Base-by-base conservation (phyloP, 2,888 invertebrate species). In the Linyphia triangularis region DNA sequence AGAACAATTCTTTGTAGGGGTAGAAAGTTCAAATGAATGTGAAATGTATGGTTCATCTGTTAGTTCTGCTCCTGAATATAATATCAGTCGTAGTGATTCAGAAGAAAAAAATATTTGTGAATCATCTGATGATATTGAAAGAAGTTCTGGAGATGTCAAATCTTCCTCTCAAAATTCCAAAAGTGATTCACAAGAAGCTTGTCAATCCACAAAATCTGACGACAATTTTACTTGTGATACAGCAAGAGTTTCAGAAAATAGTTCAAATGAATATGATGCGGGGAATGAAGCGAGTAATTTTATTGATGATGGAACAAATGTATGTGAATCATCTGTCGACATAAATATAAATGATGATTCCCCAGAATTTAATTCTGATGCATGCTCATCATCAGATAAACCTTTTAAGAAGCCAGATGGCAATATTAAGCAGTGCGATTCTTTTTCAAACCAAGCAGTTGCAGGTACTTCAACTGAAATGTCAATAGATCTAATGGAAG, bases 321-420 rank as follows among this genome's bases (percentile, higher is more conserved):
- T 77, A 37, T 85, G 84, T 51, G 75, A 85, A 28, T 85, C 84
- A 57, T 85, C 84, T 33, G 84, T 69, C 57, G 59, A 75, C 51
- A 10, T 22, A 26, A 26, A 26, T 10, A 7, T 6, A 3, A 22
- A 26, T n/a, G 1, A 16, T 16, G 2, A 19, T 7, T 19, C 57
- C 22, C 7, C 24, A 30, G 61, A 30, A 63, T n/a, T 30, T 24
- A 30, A 57, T 65, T 59, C 33, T 51, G 69, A 67, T 77, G 67
- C 70, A 28, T 77, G 84, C 40, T 59, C 84, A 26, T 85, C 84
- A 33, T 77, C 83, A 13, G 65, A 83, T n/a, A 83, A 65, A 33
- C 37, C 26, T 7, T 33, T 57, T 4, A 37, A 33, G 13, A 33
- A 69, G 9, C 7, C 37, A 69, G 43, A 10, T 22, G 70, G 26